Evolutionary conservation across 2,797 vertebrate species (phyloP).

Genomic region (Cephalopachus bancanus): DNA sequence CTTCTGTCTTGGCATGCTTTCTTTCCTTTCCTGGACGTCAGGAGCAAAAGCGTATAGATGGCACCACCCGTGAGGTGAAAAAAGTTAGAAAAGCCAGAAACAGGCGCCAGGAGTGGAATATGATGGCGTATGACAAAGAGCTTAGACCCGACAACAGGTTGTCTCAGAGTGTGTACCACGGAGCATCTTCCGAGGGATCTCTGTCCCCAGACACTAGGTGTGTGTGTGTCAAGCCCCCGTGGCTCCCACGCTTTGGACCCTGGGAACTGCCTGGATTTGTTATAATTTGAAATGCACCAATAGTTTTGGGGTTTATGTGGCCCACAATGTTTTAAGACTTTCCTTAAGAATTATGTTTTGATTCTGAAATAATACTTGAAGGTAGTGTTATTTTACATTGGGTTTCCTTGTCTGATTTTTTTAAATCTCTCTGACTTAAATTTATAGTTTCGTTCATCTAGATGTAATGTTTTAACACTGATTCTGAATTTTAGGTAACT

Average conservation of each 20-base stretch:
- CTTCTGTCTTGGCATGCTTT: constrained; percentile 88
- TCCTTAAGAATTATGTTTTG: constrained; percentile 45
- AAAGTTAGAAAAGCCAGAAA: constrained; percentile 99
- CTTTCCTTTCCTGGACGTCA: constrained; percentile 89
- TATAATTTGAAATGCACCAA: background rate
- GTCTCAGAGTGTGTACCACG: constrained; percentile 95
- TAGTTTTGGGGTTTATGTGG: constrained; percentile 33
- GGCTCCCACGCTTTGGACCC: constrained; percentile 44
- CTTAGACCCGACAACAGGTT: constrained; percentile 97
- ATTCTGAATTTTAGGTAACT: constrained; percentile 62
- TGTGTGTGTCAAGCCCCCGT: constrained; percentile 80
- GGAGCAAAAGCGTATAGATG: constrained; percentile 98
- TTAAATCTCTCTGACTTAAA: background rate
- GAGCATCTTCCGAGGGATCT: constrained; percentile 96
- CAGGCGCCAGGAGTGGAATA: constrained; percentile 99
- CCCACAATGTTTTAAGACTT: background rate
- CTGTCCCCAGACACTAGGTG: constrained; percentile 98
- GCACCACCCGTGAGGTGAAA: constrained; percentile 98
- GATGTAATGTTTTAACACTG: constrained; percentile 33
- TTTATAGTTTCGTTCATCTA: constrained; percentile 44
- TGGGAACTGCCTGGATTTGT: background rate
- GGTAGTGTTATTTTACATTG: constrained; percentile 53
- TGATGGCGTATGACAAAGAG: constrained; percentile 99
- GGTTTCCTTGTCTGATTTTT: background rate
- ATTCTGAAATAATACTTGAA: constrained; percentile 48